Percentiles rank a stretch among this genome's conserved stretches.
Conservation (phyloP, 1,140 invertebrate genomes). For the Wiebesia pumilae region DNA sequence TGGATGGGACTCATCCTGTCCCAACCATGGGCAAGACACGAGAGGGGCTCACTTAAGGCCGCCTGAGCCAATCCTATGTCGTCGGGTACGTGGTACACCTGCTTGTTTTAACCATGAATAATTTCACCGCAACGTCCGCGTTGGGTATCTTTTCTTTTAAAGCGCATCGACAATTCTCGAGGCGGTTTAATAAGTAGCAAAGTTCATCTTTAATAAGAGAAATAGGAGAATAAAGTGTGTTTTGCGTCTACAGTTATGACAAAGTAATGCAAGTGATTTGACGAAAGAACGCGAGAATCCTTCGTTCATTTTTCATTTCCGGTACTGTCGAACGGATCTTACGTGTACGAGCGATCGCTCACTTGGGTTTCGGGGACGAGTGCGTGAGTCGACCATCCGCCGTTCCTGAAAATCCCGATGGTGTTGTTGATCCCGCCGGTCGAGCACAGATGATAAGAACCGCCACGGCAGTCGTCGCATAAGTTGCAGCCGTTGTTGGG, state of each 20-base stretch:
- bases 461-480: constrained; percentile 78
- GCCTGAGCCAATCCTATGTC: constrained; percentile 70
- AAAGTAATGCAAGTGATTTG: background rate
- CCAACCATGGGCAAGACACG: constrained; percentile 81
- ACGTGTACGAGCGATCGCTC: background rate
- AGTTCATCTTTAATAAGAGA: too few relatives aligned
- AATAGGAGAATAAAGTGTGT: too few relatives aligned
- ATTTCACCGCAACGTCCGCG: background rate
- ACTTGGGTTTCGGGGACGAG: constrained; percentile 79
- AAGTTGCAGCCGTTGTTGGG: constrained; percentile 80
- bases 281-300: background rate
- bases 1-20: constrained; percentile 77
- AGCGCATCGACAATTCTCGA: too few relatives aligned
- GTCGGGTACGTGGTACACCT: constrained; percentile 67
- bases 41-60: constrained; percentile 80
- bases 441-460: constrained; percentile 79
- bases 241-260: too few relatives aligned
- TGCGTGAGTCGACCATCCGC: constrained; percentile 81
- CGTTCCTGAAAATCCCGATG: constrained; percentile 80
- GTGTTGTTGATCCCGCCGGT: constrained; percentile 78
- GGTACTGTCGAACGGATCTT: background rate
- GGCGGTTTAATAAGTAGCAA: too few relatives aligned
- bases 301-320: too few relatives aligned
- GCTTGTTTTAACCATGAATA: background rate
- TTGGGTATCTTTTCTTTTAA: too few relatives aligned